Conservation (phyloP, 2,113 vertebrate genomes). For the Ameiurus melas region DNA sequence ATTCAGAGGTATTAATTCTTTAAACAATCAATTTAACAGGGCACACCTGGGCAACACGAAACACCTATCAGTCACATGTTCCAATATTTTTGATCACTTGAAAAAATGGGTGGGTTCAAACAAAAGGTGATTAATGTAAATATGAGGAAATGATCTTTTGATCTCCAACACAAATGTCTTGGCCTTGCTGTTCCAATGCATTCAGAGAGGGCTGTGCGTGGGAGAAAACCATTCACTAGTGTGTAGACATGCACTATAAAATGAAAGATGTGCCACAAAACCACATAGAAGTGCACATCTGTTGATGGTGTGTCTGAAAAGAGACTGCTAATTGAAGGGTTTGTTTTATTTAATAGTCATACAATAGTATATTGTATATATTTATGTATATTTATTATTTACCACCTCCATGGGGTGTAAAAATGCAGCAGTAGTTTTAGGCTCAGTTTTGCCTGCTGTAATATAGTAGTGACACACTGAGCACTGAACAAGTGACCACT, state of each 20-base stretch:
- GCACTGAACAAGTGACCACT: not conserved
- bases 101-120: too few relatives aligned
- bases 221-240: not conserved
- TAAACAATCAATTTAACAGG: too few relatives aligned
- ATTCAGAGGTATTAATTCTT: too few relatives aligned
- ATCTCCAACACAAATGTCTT: too few relatives aligned
- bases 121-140: too few relatives aligned
- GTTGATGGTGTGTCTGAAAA: not conserved
- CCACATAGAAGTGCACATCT: not conserved
- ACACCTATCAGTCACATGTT: too few relatives aligned
- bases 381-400: not conserved
- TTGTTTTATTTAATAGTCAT: not conserved
- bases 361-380: not conserved
- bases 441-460: not conserved
- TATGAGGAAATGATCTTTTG: too few relatives aligned
- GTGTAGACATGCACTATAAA: not conserved
- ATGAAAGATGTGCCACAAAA: not conserved
- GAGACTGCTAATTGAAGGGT: not conserved
- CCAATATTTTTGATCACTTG: too few relatives aligned
- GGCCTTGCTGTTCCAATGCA: too few relatives aligned
- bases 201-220: too few relatives aligned
- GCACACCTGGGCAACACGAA: too few relatives aligned
- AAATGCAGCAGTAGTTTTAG: not conserved
- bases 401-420: not conserved
- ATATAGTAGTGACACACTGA: slow-evolving; percentile 26